Base-by-base conservation (phyloP, 2,888 invertebrate species). In the Tanytarsus gracilentus region DNA sequence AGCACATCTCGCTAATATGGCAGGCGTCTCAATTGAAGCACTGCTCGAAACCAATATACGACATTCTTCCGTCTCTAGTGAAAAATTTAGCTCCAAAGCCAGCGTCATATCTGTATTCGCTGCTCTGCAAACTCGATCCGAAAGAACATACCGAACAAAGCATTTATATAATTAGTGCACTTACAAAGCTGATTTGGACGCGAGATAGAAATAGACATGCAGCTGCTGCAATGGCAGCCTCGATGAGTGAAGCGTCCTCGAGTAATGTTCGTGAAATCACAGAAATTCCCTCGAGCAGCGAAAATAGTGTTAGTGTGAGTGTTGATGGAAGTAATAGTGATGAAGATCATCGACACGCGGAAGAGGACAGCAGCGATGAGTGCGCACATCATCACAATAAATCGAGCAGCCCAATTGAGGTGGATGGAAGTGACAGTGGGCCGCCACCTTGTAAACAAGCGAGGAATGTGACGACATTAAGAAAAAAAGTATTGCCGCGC, bases 101-200 rank as follows among this genome's bases (percentile, higher is more conserved):
- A 0, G 92, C 94, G 33, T 79, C 90, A 51, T 93, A 95, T 76
- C 77, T 95, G 11, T 91, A 94, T 68, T 85, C 85, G 63, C 75
- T 95, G 61, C 76, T 96, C n/a, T 88, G 89, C 64, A 84, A 86
- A 65, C 75, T 95, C 67, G 93, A 93, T 68, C 88, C 92, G 0
- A 88, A 88, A 66, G 91, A 93, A 66, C 95, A 95, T 68, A 94
- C 90, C 0, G 95, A 95, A 74, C 91, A 90, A 77, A 95, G 93
- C 66, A 78, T 95, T 63, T 91, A 89, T 72, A 78, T 95, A 64
- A 89, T 93, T 2, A 93, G 92, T 3, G 90, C 92, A 1, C 74
- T 95, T 63, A 89, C 89, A 65, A 93, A 94, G 69, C 86, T 91
- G 66, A 85, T 95, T 72, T 95, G 94, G 94, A 86, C 89, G 1